Evolutionary conservation across 2,797 vertebrate species (phyloP), one percentile per base, ranked within the genome.

Genomic region (Cyclopterus lumpus): DNA sequence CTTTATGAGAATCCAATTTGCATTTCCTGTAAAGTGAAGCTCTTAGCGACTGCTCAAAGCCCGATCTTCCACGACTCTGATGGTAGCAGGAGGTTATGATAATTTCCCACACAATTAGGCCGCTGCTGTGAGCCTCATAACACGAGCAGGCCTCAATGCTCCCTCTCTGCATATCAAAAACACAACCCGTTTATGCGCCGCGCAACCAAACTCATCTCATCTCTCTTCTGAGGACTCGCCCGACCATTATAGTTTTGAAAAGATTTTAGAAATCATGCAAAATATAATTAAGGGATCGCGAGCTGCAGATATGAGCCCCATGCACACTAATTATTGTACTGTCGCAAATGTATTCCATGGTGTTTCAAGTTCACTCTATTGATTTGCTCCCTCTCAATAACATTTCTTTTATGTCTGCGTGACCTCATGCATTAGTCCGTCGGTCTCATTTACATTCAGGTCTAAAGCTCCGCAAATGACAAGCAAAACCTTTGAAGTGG

Each of bases 301-400:
- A 12, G 80, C 66, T 30, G 80, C 79, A 83, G 81, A 90, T 86
- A 89, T 90, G 80, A 88, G 87, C 69, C 34, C 42, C 46, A n/a
- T 6, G 24, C 63, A 65, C 70, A 5, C 64, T 96, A 96, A 96
- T 96, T 96, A 96, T 96, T 32, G 34, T 6, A 62, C 71, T 64
- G 86, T 63, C 94, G 94, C 95, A 91, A 90, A 89, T 92, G 84
- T 89, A 89, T 90, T 91, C 90, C 92, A 88, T 92, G 71, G 79
- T 96, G 97, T 96, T 96, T 97, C 96, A 97, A 96, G 96, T 96
- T 96, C 96, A 94, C 94, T 94, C 95, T 92, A 97, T 96, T 97
- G 96, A 97, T 97, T 97, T 96, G 95, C 93, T 95, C 94, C 92
- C 96, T 93, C 94, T 96, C 95, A 95, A 96, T 96, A 96, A 95